Conservation (phyloP, 2,113 vertebrate genomes). For the Petrocephalus microphthalmus region DNA sequence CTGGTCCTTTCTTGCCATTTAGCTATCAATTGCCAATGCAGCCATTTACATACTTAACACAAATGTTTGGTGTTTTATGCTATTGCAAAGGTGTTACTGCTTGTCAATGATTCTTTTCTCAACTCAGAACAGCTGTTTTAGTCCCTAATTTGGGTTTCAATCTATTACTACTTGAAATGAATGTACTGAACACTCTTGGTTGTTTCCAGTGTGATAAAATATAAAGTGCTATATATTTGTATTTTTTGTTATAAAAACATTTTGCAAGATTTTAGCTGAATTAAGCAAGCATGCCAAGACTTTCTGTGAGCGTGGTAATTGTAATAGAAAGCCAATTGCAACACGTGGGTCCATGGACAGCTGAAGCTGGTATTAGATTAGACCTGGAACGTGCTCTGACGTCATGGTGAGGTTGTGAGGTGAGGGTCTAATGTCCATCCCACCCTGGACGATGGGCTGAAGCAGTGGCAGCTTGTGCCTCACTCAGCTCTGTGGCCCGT, state of each 20-base stretch:
- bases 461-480: neutral
- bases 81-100: neutral
- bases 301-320: neutral
- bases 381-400: neutral
- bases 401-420: neutral
- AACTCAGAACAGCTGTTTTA: neutral
- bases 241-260: neutral
- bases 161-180: neutral
- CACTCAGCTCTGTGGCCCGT: neutral
- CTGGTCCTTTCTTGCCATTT: neutral
- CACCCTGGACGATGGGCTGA: neutral
- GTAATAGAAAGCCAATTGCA: neutral
- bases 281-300: neutral
- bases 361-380: neutral
- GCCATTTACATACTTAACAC: neutral
- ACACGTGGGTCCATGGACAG: neutral
- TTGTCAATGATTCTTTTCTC: neutral
- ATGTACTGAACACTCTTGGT: neutral
- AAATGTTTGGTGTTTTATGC: neutral
- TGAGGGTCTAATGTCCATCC: neutral
- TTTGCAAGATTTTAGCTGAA: neutral
- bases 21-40: neutral
- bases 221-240: no score
- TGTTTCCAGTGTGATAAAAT: neutral
- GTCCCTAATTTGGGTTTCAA: neutral